Conservation (phyloP, 1,140 invertebrate genomes). For the Cotesia typhae region DNA sequence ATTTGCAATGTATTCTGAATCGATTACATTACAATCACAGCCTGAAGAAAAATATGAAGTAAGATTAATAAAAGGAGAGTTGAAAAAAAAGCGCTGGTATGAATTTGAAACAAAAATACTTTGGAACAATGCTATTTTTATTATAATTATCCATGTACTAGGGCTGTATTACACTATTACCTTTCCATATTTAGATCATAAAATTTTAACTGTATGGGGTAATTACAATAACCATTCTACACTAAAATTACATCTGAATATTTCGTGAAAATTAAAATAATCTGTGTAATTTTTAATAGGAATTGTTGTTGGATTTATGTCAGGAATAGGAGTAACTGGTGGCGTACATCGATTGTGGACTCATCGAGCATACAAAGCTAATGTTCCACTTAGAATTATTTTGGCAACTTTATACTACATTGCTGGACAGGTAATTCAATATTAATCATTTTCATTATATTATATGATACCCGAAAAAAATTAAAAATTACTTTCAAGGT, state of each 20-base stretch:
- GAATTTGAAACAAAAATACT: slow-evolving; percentile 53
- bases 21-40: too few relatives aligned
- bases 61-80: too few relatives aligned
- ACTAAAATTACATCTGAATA: not conserved
- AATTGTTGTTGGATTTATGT: slow-evolving; percentile 4
- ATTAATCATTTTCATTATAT: not conserved
- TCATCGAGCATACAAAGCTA: slow-evolving; percentile 86
- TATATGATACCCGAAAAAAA: too few relatives aligned
- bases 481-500: too few relatives aligned
- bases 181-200: slow-evolving; percentile 27
- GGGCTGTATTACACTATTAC: slow-evolving; percentile 21
- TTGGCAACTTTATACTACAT: slow-evolving; percentile 75
- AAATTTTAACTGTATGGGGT: slow-evolving; percentile 25
- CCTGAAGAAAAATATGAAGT: not conserved
- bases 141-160: slow-evolving; percentile 8
- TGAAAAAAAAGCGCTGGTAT: slow-evolving; percentile 16
- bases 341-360: slow-evolving; percentile 87
- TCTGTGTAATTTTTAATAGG: not conserved
- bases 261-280: not conserved
- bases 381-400: slow-evolving; percentile 74
- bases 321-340: slow-evolving; percentile 27
- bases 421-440: slow-evolving; percentile 74
- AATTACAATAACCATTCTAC: not conserved
- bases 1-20: not conserved
- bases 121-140: slow-evolving; percentile 42